Evolutionary conservation across 2,888 invertebrate species (phyloP).

Genomic region (Mythimna loreyi): DNA sequence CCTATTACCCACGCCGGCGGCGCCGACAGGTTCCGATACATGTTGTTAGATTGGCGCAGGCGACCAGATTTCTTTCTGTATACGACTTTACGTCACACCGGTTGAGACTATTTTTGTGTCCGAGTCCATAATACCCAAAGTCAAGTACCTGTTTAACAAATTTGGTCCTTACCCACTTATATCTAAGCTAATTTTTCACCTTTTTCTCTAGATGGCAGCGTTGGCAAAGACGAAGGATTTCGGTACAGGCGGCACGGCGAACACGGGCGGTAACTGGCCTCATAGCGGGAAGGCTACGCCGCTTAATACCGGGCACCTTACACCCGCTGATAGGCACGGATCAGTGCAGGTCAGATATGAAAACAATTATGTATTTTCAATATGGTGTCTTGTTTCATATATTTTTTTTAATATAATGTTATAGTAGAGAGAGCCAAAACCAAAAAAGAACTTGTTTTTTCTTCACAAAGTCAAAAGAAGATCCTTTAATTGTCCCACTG

Average conservation of each 20-base stretch:
- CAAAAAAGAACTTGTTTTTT: too few relatives aligned
- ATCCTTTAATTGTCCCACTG: too few relatives aligned
- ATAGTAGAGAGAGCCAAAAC: too few relatives aligned
- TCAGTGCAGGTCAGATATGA: conserved; percentile 95
- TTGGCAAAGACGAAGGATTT: conserved; percentile 82
- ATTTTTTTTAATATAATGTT: not conserved
- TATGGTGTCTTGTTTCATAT: not conserved
- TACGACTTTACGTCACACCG: too few relatives aligned
- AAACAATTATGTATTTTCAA: not conserved
- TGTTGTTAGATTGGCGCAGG: too few relatives aligned
- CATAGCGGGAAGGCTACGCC: conserved; percentile 96
- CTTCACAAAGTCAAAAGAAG: too few relatives aligned
- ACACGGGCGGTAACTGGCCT: conserved; percentile 94
- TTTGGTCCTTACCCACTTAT: not conserved
- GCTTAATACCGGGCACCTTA: conserved; percentile 95
- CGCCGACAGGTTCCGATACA: too few relatives aligned
- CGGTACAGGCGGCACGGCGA: conserved; percentile 91
- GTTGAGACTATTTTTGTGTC: too few relatives aligned
- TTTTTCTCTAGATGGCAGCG: conserved; percentile 69
- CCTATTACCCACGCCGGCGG: too few relatives aligned
- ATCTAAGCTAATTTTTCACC: conserved; percentile 41
- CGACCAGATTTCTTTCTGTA: too few relatives aligned
- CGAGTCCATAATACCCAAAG: not conserved
- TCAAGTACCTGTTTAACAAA: conserved; percentile 17
- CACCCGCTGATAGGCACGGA: conserved; percentile 98